Percentiles rank a stretch among this genome's conserved stretches.
Evolutionary conservation across 2,888 invertebrate species (phyloP).

Genomic region (Lasioglossum marginatum): DNA sequence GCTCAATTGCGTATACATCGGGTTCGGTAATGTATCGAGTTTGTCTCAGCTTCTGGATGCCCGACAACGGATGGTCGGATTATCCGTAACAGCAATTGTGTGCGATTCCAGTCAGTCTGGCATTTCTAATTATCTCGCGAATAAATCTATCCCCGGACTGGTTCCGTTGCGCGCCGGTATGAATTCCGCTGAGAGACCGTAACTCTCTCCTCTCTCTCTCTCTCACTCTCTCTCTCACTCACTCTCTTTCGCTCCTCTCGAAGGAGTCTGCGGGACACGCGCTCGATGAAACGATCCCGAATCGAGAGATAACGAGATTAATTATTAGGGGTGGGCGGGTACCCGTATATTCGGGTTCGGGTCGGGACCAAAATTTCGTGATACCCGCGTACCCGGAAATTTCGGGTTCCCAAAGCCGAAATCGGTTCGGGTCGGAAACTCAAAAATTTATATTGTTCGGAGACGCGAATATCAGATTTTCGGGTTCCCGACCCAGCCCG

Average conservation of each 20-base stretch:
- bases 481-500: too few species aligned
- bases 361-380: too few species aligned
- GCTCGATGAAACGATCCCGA: not conserved
- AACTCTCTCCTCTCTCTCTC: not conserved
- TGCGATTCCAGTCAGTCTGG: slow-evolving; percentile 47
- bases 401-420: too few species aligned
- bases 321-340: not conserved
- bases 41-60: slow-evolving; percentile 59
- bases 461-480: too few species aligned
- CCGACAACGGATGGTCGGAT: slow-evolving; percentile 62
- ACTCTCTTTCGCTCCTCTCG: not conserved
- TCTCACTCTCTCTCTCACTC: not conserved
- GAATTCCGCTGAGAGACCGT: slow-evolving; percentile 7
- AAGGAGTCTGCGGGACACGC: not conserved
- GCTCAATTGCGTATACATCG: slow-evolving; percentile 63
- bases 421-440: too few species aligned
- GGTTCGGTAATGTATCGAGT: slow-evolving; percentile 64
- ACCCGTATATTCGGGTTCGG: too few species aligned
- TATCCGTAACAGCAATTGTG: slow-evolving; percentile 61
- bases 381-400: too few species aligned
- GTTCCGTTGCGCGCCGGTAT: slow-evolving; percentile 27
- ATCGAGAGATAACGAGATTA: not conserved
- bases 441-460: too few species aligned
- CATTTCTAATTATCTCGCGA: slow-evolving; percentile 60
- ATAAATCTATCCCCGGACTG: slow-evolving; percentile 44